These are phyloP conservation scores for Plecturocebus donacophilus DNA, from an alignment of 2,113 vertebrate species.

Conservation along the genomic window DNA sequence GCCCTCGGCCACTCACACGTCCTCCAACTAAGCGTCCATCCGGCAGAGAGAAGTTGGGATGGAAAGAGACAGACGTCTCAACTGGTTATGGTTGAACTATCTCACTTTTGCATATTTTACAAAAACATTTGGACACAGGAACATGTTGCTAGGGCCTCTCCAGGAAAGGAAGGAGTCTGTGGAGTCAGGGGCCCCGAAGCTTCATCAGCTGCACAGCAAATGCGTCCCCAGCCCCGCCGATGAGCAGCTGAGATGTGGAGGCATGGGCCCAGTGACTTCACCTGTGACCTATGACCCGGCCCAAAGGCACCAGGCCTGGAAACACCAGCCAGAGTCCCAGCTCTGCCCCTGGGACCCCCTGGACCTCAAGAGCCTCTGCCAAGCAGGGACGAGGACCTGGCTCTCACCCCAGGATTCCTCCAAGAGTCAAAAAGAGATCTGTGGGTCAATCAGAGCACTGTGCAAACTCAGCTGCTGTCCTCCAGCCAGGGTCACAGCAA, in stretches of 20 bases:
- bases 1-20: not conserved
- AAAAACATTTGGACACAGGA: not conserved
- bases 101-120: not conserved
- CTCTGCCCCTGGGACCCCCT: not conserved
- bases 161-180: not conserved
- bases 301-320: not conserved
- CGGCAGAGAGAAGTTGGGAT: not conserved
- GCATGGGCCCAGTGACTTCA: not conserved
- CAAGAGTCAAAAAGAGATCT: not conserved
- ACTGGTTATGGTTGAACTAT: too few species aligned
- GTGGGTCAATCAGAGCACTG: not conserved
- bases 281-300: not conserved
- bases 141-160: not conserved
- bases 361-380: not conserved
- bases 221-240: not conserved
- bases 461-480: not conserved
- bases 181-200: not conserved
- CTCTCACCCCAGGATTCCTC: too few species aligned
- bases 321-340: not conserved
- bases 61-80: not conserved
- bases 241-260: not conserved
- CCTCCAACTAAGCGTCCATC: not conserved
- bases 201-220: not conserved
- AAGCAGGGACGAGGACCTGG: fast-evolving
- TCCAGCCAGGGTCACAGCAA: fast-evolving